phyloP scores from a whole-genome alignment of 2,797 vertebrate genomes.

The Eidolon dupreanum region DNA sequence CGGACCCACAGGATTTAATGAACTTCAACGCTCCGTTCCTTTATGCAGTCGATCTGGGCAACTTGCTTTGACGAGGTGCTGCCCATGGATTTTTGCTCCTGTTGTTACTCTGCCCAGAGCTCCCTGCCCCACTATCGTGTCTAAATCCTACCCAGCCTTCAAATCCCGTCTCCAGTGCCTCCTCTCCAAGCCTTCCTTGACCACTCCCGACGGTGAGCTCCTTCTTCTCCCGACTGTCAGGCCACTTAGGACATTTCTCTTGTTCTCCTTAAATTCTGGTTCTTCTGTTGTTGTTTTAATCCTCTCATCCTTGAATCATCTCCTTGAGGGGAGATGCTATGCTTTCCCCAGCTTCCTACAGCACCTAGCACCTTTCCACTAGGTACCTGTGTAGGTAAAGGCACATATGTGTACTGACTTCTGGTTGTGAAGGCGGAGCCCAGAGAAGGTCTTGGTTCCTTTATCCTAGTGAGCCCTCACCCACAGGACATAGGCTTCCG shows the following conservation, averaged over 20 bases:
- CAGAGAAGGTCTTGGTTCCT: not conserved
- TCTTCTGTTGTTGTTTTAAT: not conserved
- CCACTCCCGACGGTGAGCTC: not conserved
- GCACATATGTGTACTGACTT: not conserved
- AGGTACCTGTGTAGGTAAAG: not conserved
- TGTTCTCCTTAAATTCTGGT: not conserved
- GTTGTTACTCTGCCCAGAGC: not conserved
- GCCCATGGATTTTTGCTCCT: not conserved
- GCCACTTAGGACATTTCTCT: not conserved
- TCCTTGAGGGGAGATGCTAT: not conserved
- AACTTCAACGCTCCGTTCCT: not conserved
- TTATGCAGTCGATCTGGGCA: not conserved
- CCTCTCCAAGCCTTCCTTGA: not conserved
- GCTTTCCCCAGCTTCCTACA: not conserved
- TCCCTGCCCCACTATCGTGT: not conserved
- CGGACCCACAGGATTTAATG: not conserved
- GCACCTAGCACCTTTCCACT: not conserved
- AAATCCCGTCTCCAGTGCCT: not conserved
- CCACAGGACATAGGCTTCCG: not conserved
- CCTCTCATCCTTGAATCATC: not conserved
- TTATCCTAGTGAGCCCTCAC: not conserved
- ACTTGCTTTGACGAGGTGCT: not conserved
- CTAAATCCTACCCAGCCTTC: not conserved
- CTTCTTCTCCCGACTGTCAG: not conserved
- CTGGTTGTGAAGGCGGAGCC: too few relatives aligned